Evolutionary conservation across 2,113 vertebrate species (phyloP).

Genomic region (Eclectus roratus): DNA sequence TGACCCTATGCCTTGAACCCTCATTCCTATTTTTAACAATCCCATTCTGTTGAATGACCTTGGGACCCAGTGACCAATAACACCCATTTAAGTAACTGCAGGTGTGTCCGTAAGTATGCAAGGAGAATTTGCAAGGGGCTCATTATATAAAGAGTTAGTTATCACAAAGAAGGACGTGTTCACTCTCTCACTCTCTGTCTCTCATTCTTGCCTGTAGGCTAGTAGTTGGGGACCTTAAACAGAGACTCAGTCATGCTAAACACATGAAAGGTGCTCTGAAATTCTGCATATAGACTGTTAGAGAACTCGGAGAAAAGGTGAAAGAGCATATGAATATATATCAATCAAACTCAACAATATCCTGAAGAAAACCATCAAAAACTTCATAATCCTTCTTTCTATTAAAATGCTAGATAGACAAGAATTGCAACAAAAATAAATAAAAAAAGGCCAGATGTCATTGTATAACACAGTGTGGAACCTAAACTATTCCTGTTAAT

Average conservation of each 20-base stretch:
- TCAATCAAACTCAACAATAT: not conserved
- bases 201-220: not conserved
- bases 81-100: conserved; percentile 66
- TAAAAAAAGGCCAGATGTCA: not conserved
- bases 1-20: conserved; percentile 59
- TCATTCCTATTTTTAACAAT: conserved; percentile 70
- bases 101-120: conserved; percentile 36
- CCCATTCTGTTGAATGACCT: conserved; percentile 64
- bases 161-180: not conserved
- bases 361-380: not conserved
- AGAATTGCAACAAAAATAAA: not conserved
- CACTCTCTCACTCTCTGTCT: not conserved
- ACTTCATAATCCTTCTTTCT: not conserved
- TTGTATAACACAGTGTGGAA: not conserved
- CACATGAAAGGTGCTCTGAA: not conserved
- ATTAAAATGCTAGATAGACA: not conserved
- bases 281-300: accelerated
- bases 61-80: conserved; percentile 62
- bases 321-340: not conserved
- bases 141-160: conserved; percentile 46
- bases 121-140: conserved; percentile 58
- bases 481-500: not conserved
- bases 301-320: not conserved
- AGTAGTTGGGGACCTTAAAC: not conserved
- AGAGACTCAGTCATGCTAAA: not conserved